Percentiles rank a stretch among this genome's conserved stretches.
Evolutionary conservation across 2,797 vertebrate species (phyloP).

Genomic region (Rhincodon typus): DNA sequence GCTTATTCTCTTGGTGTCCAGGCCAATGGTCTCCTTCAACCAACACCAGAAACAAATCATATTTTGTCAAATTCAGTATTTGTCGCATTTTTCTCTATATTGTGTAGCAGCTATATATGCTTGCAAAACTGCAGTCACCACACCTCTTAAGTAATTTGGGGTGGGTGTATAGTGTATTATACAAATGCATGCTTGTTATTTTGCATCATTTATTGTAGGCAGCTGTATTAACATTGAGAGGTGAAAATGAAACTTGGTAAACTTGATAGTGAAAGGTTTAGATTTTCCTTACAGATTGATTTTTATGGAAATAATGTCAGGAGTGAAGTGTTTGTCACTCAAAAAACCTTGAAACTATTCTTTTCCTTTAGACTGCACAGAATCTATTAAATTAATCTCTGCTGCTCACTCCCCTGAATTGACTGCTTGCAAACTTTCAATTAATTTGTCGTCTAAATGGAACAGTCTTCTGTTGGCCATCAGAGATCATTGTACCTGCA

Average conservation of each 20-base stretch:
- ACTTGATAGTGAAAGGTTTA: neutral
- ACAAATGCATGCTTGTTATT: neutral
- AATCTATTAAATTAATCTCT: conserved; percentile 1
- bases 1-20: neutral
- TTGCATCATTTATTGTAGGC: neutral
- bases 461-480: conserved; percentile 1
- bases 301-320: neutral
- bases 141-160: neutral
- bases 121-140: neutral
- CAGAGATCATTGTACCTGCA: conserved; percentile 8
- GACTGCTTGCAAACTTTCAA: conserved; percentile 14
- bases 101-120: too few relatives aligned
- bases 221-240: neutral
- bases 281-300: neutral
- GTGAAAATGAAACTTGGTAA: neutral
- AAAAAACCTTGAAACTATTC: neutral
- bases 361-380: neutral
- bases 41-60: neutral
- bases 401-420: neutral
- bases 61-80: neutral
- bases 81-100: neutral
- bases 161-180: neutral
- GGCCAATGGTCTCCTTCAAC: neutral
- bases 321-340: neutral
- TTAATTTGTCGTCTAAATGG: neutral